phyloP scores from a whole-genome alignment of 1,140 invertebrate species.

The Aplysia californica region DNA sequence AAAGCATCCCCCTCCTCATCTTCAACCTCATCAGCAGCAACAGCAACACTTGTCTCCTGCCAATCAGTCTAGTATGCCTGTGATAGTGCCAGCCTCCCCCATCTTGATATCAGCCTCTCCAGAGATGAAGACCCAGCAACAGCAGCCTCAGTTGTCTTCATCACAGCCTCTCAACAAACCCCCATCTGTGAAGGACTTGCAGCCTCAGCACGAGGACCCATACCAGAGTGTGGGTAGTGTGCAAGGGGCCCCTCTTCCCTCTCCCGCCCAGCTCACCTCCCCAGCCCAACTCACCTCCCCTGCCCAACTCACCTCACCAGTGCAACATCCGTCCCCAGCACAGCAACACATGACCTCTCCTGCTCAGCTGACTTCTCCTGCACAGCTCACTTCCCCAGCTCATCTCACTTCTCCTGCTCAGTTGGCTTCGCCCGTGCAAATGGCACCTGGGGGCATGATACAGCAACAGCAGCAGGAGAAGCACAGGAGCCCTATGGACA shows the following conservation, averaged over 20 bases:
- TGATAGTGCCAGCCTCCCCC: constrained; percentile 3
- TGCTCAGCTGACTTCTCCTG: constrained; percentile 6
- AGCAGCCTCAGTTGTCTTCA: not conserved
- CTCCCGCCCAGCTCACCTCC: constrained; percentile 16
- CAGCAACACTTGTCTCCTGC: not conserved
- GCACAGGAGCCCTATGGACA: constrained; percentile 2
- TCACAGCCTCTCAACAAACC: not conserved
- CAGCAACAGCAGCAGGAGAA: constrained; percentile 4
- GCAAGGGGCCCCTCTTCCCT: not conserved
- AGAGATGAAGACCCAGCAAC: constrained; percentile 17
- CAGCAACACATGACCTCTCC: not conserved
- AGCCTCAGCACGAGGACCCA: constrained; percentile 7
- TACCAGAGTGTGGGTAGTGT: constrained; percentile 16
- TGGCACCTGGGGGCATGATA: too few relatives aligned
- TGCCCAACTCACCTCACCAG: not conserved
- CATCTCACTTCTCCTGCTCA: constrained; percentile 17
- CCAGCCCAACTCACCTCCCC: not conserved
- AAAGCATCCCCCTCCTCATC: too few relatives aligned
- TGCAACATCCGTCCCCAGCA: not conserved
- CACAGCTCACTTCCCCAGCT: constrained; percentile 2
- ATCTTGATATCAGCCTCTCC: constrained; percentile 11
- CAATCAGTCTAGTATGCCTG: not conserved
- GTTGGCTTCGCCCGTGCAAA: not conserved
- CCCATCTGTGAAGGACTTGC: constrained; percentile 12
- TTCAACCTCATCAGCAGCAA: not conserved